Base-by-base conservation (phyloP, 2,113 vertebrate genomes). In the Salvelinus alpinus region DNA sequence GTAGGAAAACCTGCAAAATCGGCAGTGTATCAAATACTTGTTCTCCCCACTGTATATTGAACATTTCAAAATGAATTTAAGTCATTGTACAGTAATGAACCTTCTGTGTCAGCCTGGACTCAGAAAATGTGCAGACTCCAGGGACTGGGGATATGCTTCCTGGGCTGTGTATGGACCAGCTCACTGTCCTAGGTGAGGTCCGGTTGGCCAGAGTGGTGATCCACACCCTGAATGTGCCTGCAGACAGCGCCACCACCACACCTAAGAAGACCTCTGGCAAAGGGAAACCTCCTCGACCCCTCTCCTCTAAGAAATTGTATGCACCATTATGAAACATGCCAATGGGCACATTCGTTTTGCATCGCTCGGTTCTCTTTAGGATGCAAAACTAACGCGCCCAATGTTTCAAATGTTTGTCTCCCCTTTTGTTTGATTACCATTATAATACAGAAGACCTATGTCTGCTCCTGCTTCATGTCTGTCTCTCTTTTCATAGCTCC, bases 281-380 rank as follows among this genome's bases (percentile, higher is more conserved):
- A 81, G 93, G 94, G 69, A 97, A 91, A 79, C 93, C 95, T 71
- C 93, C 94, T 38, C 88, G 88, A 13, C 90, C 94, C 20, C 47
- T 81, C 13, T 8, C 77, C 25, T 80, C 80, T 80, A 94, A 85
- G 70, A 97, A 94, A 75, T 91, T 96, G 98, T 99, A 90, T 71
- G 64, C 3, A 47, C 9, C 62, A n/a, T 13, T 70, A 16, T 48
- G 16, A 72, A 70, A n/a, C 3, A 34, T 73, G 29, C 48, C 48
- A 54, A 16, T 16, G 48, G 12, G 48, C 16, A 54, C 14, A 54
- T 54, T 54, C 1, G 14, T 54, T 54, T 54, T 54, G 48, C 48
- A 54, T 16, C 16, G 3, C 48, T 16, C 48, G 4, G 14, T 54
- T 14, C 48, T 14, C 14, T 16, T 69, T 1, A 27, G 48, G 48